Conservation (phyloP, 1,140 invertebrate species). For the Bradysia coprophila region DNA sequence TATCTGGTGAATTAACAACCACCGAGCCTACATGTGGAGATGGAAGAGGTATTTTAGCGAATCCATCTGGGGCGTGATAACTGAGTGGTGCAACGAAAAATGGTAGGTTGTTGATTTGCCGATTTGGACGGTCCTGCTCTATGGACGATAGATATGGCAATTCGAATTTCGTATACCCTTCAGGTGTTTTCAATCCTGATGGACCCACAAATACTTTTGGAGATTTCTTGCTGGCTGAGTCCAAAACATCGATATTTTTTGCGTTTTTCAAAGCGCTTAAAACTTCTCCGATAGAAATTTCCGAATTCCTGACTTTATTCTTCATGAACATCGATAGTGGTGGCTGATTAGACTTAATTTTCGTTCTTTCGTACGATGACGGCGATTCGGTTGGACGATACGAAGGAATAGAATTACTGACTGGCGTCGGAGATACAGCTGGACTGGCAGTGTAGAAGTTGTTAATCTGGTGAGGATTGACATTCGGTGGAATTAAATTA, state of each 20-base stretch:
- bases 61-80: conserved; percentile 58
- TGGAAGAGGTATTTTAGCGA: conserved; percentile 65
- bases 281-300: conserved; percentile 40
- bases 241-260: conserved; percentile 54
- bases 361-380: conserved; percentile 19
- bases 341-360: conserved; percentile 55
- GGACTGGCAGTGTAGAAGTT: conserved; percentile 17
- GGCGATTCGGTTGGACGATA: conserved; percentile 2
- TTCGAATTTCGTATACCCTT: conserved; percentile 59
- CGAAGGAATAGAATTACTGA: conserved; percentile 10
- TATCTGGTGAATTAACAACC: conserved; percentile 34
- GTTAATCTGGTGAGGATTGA: conserved; percentile 19
- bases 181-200: conserved; percentile 43
- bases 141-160: conserved; percentile 60
- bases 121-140: conserved; percentile 45
- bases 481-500: conserved; percentile 17
- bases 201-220: conserved; percentile 67
- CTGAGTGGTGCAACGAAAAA: conserved; percentile 71
- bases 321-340: conserved; percentile 57
- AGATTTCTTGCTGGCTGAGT: conserved; percentile 39
- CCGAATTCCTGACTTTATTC: conserved; percentile 14
- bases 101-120: conserved; percentile 49
- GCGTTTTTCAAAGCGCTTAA: conserved; percentile 43
- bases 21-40: conserved; percentile 70
- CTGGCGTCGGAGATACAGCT: conserved; percentile 8